Percentiles rank a stretch among this genome's conserved stretches.
These are phyloP conservation scores for Micronycteris hirsuta DNA, from an alignment of 2,113 vertebrate genomes.

Conservation along the genomic window DNA sequence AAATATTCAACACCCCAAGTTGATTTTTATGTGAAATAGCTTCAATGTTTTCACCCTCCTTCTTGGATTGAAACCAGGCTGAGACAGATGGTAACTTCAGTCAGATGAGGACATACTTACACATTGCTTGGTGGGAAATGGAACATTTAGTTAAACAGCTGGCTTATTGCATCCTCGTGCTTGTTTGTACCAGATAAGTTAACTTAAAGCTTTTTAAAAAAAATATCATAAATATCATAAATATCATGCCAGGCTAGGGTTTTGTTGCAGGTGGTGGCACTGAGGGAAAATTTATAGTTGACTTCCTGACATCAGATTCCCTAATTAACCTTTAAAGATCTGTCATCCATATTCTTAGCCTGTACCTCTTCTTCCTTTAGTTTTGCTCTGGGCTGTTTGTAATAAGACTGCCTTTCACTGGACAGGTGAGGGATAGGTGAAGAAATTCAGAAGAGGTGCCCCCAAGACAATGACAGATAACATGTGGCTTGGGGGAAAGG, in stretches of 20 bases:
- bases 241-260: background rate
- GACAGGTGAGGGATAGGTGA: background rate
- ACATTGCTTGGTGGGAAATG: background rate
- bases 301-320: background rate
- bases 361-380: background rate
- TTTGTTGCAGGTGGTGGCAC: background rate
- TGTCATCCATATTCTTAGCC: background rate
- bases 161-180: background rate
- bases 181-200: background rate
- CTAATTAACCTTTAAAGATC: background rate
- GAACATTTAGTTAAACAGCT: background rate
- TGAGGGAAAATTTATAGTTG: background rate
- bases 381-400: background rate
- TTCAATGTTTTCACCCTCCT: background rate
- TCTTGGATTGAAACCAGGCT: background rate
- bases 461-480: background rate
- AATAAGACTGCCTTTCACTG: background rate
- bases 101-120: background rate
- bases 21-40: background rate
- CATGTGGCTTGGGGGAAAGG: background rate
- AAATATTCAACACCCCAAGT: conserved; percentile 53
- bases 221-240: too few relatives aligned
- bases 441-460: background rate
- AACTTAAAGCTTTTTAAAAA: too few relatives aligned
- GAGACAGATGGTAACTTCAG: background rate